A percentile compares a stretch with the other conserved stretches of the same genome.
phyloP scores from a whole-genome alignment of 2,113 vertebrate species.

The Elachura formosa region DNA sequence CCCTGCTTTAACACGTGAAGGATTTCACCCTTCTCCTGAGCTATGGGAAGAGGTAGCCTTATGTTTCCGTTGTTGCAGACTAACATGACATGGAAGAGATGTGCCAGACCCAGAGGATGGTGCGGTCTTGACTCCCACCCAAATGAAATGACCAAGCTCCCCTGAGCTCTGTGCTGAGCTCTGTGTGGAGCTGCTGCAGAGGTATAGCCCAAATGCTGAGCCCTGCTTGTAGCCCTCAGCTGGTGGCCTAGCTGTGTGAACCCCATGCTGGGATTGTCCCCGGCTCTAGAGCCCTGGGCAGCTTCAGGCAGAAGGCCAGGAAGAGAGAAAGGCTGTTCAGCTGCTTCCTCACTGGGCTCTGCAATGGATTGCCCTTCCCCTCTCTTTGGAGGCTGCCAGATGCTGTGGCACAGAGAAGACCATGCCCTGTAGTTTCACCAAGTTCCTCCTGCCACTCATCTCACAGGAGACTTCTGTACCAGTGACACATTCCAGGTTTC shows the following conservation, averaged over 20 bases:
- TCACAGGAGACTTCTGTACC: neutral
- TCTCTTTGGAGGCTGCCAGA: neutral
- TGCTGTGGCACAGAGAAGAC: neutral
- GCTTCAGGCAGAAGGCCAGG: neutral
- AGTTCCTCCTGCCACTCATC: fast-evolving
- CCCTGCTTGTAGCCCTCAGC: neutral
- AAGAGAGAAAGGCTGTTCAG: neutral
- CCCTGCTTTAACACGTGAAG: fast-evolving
- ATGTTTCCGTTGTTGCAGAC: neutral
- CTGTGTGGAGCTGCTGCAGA: neutral
- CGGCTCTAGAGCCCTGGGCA: no score
- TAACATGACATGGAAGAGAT: neutral
- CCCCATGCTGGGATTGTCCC: fast-evolving
- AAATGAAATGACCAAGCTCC: neutral
- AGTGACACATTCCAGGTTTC: neutral
- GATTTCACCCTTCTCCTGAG: neutral
- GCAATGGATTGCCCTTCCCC: neutral
- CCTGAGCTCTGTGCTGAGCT: neutral
- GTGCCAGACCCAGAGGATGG: neutral
- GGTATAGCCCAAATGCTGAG: no score
- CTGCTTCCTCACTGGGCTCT: neutral
- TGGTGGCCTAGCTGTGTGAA: neutral
- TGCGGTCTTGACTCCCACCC: neutral
- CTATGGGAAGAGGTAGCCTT: neutral
- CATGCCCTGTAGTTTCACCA: neutral